These are phyloP conservation scores for Ypsolopha sequella DNA, from an alignment of 2,888 invertebrate genomes.

Conservation along the genomic window DNA sequence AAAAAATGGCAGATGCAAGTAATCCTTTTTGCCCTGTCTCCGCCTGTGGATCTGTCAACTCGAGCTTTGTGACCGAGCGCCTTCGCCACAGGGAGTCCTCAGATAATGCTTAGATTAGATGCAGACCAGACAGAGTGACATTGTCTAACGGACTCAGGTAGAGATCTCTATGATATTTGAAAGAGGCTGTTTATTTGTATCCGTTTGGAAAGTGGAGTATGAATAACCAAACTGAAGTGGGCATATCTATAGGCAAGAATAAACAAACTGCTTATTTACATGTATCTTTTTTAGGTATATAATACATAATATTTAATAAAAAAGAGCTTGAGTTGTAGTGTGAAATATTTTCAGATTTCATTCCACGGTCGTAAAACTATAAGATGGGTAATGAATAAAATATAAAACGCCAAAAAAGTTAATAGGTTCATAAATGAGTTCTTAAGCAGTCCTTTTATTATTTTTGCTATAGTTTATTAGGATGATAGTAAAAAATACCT, in stretches of 20 bases:
- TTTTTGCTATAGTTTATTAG: background rate
- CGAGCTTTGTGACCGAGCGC: slow-evolving; percentile 63
- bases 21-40: slow-evolving; percentile 39
- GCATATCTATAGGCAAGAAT: too few species aligned
- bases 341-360: too few species aligned
- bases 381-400: background rate
- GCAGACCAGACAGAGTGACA: slow-evolving; percentile 55
- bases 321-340: too few species aligned
- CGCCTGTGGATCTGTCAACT: slow-evolving; percentile 54
- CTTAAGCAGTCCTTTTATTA: background rate
- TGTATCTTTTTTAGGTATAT: too few species aligned
- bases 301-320: too few species aligned
- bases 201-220: background rate
- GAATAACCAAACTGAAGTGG: too few species aligned
- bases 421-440: background rate
- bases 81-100: slow-evolving; percentile 48
- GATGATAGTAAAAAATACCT: background rate
- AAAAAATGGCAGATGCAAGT: slow-evolving; percentile 47
- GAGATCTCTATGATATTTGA: slow-evolving; percentile 12
- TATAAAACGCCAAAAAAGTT: background rate
- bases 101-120: slow-evolving; percentile 66
- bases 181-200: background rate
- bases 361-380: too few species aligned
- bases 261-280: too few species aligned
- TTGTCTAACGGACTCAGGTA: slow-evolving; percentile 62